Evolutionary conservation across 1,140 invertebrate species (phyloP).

Genomic region (Portunus trituberculatus): DNA sequence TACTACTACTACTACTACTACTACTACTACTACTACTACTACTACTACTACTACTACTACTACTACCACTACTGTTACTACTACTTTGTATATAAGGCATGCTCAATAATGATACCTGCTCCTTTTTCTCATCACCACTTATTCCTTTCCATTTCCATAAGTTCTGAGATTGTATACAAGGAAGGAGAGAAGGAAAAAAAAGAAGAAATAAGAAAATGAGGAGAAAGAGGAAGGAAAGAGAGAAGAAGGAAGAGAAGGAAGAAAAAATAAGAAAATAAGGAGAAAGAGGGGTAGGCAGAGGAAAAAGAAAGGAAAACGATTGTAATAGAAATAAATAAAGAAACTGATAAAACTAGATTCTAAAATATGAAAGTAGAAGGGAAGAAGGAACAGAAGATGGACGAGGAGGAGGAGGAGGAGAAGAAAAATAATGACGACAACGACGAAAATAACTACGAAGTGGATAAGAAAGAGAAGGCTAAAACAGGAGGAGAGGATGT

Average conservation of each 20-base stretch:
- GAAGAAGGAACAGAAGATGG: not conserved
- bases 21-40: conserved; percentile 47
- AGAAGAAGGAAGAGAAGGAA: not conserved
- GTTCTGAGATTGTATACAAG: not conserved
- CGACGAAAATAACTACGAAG: too few species aligned
- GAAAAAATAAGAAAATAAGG: not conserved
- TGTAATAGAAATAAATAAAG: too few species aligned
- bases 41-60: conserved; percentile 33
- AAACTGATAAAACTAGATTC: too few species aligned
- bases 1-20: conserved; percentile 52
- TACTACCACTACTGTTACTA: conserved; percentile 12
- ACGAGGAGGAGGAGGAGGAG: too few species aligned
- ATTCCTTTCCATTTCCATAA: too few species aligned
- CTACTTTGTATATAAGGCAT: not conserved
- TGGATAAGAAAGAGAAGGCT: too few species aligned
- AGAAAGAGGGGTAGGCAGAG: not conserved
- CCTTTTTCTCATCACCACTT: not conserved
- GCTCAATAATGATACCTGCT: not conserved
- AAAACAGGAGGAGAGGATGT: too few species aligned
- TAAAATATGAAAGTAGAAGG: not conserved
- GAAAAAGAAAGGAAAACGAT: not conserved
- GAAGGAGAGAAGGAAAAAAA: not conserved
- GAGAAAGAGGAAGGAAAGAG: not conserved
- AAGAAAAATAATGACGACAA: too few species aligned
- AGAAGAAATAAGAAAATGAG: not conserved